Evolutionary conservation across 2,113 vertebrate genomes (phyloP).

Genomic region (Erpornis zantholeuca): DNA sequence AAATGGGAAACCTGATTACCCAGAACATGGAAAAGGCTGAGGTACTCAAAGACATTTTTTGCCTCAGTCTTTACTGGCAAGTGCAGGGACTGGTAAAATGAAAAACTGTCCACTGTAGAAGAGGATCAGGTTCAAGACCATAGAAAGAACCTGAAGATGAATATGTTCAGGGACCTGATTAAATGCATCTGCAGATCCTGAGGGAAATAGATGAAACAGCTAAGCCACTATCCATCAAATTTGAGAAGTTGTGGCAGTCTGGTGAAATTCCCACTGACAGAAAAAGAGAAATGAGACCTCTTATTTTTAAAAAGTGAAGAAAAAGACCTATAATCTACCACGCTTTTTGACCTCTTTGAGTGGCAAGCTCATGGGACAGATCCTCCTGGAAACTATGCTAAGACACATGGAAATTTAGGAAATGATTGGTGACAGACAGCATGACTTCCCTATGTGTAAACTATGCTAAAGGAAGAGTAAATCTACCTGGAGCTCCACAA

Average conservation of each 20-base stretch:
- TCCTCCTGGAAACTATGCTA: background rate
- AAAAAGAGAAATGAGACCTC: background rate
- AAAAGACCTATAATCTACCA: background rate
- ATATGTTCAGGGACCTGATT: background rate
- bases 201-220: background rate
- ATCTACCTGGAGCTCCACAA: background rate
- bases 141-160: background rate
- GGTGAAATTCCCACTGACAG: background rate
- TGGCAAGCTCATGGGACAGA: background rate
- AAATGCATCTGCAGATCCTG: background rate
- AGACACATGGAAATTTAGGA: background rate
- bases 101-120: background rate
- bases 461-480: background rate
- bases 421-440: background rate
- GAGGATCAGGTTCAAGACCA: background rate
- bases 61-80: background rate
- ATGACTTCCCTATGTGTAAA: background rate
- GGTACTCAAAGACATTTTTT: background rate
- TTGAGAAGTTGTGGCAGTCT: background rate
- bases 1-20: background rate
- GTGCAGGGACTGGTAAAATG: background rate
- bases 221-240: background rate
- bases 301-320: background rate
- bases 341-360: background rate
- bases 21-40: background rate